Evolutionary conservation across 2,888 invertebrate genomes (phyloP).

Genomic region (Athetis lepigone): DNA sequence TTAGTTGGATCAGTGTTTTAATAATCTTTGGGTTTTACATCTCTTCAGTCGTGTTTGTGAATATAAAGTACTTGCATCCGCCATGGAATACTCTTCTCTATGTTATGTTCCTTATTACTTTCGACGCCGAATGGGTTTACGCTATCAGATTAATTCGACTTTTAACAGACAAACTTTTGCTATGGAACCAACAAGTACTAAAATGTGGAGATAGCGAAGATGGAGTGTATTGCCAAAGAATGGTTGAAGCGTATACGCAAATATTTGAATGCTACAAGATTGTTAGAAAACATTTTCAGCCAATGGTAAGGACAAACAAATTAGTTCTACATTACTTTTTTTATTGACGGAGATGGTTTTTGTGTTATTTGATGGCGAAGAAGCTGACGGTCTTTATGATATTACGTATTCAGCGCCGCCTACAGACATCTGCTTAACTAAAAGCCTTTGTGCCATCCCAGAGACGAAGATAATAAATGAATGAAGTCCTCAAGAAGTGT

Average conservation of each 20-base stretch:
- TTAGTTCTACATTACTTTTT: background rate
- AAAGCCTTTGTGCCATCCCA: too few species aligned
- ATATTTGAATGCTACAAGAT: conserved; percentile 34
- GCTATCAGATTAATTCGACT: conserved; percentile 27
- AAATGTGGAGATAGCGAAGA: background rate
- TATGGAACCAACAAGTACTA: conserved; percentile 31
- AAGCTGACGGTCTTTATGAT: too few species aligned
- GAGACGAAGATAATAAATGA: too few species aligned
- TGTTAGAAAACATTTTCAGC: conserved; percentile 11
- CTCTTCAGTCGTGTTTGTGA: background rate
- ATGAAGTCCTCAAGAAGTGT: too few species aligned
- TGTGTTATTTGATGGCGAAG: too few species aligned
- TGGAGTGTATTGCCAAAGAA: background rate
- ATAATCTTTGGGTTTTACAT: background rate
- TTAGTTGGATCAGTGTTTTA: conserved; percentile 27
- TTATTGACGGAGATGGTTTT: too few species aligned
- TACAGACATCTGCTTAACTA: too few species aligned
- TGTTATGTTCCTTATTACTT: background rate
- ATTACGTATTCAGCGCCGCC: too few species aligned
- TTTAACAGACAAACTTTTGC: conserved; percentile 15
- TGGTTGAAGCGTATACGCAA: conserved; percentile 22
- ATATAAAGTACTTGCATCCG: background rate
- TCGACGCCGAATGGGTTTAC: conserved; percentile 40
- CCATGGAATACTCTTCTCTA: background rate
- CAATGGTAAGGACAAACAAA: conserved; percentile 21